Percentiles rank a stretch among this genome's conserved stretches.
Conservation (phyloP, 1,140 invertebrate genomes). For the Drosophila jambulina region DNA sequence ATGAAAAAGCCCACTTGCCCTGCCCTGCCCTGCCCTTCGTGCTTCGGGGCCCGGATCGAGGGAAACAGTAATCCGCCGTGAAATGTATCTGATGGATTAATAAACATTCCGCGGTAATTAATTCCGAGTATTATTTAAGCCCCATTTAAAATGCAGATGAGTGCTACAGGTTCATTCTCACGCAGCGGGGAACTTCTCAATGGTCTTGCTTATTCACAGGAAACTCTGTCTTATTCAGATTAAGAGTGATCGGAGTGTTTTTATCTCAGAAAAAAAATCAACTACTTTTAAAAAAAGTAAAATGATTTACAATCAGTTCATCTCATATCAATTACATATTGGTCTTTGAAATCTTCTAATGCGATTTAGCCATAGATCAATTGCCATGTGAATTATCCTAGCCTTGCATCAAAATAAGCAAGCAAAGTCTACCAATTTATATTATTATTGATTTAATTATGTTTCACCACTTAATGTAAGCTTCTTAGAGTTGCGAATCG, state of each 20-base stretch:
- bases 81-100: slow-evolving; percentile 53
- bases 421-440: neutral
- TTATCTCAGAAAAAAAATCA: no score
- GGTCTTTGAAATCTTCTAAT: neutral
- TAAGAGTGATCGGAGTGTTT: neutral
- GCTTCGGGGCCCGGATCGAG: neutral
- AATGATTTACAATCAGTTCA: neutral
- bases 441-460: neutral
- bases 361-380: neutral
- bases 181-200: slow-evolving; percentile 14
- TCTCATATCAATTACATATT: neutral
- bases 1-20: slow-evolving; percentile 17
- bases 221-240: neutral
- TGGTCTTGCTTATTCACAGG: slow-evolving; percentile 1
- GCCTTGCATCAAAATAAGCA: neutral
- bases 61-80: slow-evolving; percentile 42
- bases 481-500: neutral
- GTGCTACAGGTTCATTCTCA: slow-evolving; percentile 1
- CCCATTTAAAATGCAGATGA: slow-evolving; percentile 45
- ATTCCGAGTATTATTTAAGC: slow-evolving; percentile 29
- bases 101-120: slow-evolving; percentile 43
- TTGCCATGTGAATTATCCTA: neutral
- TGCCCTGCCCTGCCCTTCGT: slow-evolving; percentile 6
- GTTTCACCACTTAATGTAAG: neutral
- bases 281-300: no score